A percentile compares a stretch with the other conserved stretches of the same genome.
Evolutionary conservation across 2,797 vertebrate species (phyloP).

Genomic region (Chiroxiphia lanceolata): DNA sequence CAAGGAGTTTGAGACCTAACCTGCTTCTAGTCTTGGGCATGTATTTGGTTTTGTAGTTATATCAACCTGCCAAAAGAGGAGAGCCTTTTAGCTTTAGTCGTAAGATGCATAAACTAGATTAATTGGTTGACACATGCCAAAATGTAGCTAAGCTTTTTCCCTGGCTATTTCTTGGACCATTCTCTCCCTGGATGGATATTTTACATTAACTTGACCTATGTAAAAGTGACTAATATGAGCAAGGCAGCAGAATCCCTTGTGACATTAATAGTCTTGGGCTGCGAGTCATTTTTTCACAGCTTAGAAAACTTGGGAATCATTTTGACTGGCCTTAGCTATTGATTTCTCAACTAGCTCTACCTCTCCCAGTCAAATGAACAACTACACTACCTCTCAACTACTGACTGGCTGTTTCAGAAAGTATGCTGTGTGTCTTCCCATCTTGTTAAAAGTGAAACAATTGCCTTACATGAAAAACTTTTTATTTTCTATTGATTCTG

Average conservation of each 20-base stretch:
- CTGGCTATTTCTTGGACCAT: neutral
- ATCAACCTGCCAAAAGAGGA: neutral
- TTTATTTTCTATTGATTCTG: neutral
- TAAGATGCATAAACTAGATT: neutral
- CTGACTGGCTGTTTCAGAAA: neutral
- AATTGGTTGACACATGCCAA: neutral
- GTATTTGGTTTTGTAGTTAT: neutral
- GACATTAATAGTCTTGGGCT: neutral
- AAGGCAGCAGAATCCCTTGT: neutral
- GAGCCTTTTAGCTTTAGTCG: neutral
- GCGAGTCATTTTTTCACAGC: neutral
- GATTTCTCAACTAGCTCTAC: conserved; percentile 32
- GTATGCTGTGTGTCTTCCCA: neutral
- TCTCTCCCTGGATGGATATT: neutral
- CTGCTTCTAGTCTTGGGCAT: neutral
- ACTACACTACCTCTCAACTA: conserved; percentile 51
- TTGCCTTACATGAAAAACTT: neutral
- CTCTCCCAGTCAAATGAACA: conserved; percentile 42
- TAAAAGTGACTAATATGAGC: neutral
- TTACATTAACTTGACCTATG: neutral
- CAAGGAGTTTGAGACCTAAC: neutral
- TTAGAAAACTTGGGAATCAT: neutral
- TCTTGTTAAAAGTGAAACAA: neutral
- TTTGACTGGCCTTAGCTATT: conserved; percentile 22
- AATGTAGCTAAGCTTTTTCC: neutral